These are phyloP conservation scores for Flexamia atlantica DNA, from an alignment of 2,888 invertebrate species.

Conservation along the genomic window DNA sequence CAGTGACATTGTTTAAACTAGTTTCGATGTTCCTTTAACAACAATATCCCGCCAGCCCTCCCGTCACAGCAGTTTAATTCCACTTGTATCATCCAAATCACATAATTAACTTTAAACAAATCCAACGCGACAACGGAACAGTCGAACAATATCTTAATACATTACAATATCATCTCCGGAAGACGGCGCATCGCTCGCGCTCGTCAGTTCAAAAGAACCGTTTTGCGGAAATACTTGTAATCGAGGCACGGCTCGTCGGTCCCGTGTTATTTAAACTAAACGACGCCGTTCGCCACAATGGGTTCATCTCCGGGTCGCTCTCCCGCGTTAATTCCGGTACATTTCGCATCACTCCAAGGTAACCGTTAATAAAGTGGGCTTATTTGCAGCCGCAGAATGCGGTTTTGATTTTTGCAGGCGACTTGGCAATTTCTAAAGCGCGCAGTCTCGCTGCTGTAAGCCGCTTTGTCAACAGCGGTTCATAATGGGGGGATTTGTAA, in stretches of 20 bases:
- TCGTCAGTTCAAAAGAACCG: conserved; percentile 12
- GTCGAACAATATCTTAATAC: background rate
- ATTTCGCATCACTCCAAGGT: conserved; percentile 47
- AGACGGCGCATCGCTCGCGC: background rate
- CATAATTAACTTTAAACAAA: too few relatives aligned
- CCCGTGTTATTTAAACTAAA: background rate
- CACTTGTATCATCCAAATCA: too few relatives aligned
- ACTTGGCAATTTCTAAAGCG: conserved; percentile 64
- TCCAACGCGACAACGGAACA: background rate
- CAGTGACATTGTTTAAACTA: too few relatives aligned
- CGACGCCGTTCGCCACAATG: background rate
- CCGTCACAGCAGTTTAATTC: too few relatives aligned
- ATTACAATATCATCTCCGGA: background rate
- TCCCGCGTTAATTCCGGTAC: conserved; percentile 36
- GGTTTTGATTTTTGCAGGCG: conserved; percentile 67
- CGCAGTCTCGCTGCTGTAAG: conserved; percentile 62
- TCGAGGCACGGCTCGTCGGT: background rate
- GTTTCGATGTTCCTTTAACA: too few relatives aligned
- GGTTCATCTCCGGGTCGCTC: background rate
- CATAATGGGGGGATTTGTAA: conserved; percentile 67
- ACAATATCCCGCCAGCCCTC: too few relatives aligned
- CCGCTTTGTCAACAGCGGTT: conserved; percentile 67
- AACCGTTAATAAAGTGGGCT: conserved; percentile 63
- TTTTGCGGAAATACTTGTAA: conserved; percentile 24
- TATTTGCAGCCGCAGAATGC: conserved; percentile 69